Conservation (phyloP, 2,797 vertebrate species). For the Peromyscus aztecus region DNA sequence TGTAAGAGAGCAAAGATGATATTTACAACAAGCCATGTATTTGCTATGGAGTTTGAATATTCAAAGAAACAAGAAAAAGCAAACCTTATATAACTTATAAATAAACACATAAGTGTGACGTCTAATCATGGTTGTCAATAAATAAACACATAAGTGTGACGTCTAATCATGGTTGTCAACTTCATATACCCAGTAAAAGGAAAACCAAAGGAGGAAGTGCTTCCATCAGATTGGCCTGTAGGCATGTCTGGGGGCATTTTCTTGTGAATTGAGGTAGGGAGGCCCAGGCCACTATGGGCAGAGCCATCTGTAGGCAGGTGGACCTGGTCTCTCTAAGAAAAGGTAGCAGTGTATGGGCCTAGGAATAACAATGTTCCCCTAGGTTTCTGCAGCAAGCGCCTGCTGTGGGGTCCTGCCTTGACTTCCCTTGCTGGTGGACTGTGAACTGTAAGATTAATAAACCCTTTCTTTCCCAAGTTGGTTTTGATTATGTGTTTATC, state of each 20-base stretch:
- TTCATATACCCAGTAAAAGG: not conserved
- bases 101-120: not conserved
- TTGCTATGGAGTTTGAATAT: not conserved
- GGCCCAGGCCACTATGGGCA: not conserved
- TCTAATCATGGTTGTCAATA: not conserved
- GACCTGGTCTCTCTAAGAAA: not conserved
- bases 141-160: not conserved
- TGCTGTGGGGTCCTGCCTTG: not conserved
- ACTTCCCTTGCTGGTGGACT: not conserved
- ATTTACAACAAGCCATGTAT: slow-evolving; percentile 13
- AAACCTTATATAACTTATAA: not conserved
- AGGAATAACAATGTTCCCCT: no score
- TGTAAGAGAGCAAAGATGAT: not conserved
- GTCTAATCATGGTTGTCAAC: not conserved
- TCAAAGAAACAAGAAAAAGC: slow-evolving; percentile 4
- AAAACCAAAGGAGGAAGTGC: not conserved
- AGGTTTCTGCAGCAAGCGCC: no score
- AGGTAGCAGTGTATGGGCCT: no score
- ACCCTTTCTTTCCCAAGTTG: not conserved
- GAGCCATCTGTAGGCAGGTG: not conserved
- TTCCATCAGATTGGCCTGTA: not conserved
- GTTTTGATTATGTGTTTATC: not conserved
- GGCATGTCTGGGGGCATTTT: not conserved
- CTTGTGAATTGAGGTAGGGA: not conserved
- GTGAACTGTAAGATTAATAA: not conserved